Evolutionary conservation across 2,113 vertebrate genomes (phyloP), one percentile per base, ranked within the genome.

Genomic region (Emydocephalus ijimae): DNA sequence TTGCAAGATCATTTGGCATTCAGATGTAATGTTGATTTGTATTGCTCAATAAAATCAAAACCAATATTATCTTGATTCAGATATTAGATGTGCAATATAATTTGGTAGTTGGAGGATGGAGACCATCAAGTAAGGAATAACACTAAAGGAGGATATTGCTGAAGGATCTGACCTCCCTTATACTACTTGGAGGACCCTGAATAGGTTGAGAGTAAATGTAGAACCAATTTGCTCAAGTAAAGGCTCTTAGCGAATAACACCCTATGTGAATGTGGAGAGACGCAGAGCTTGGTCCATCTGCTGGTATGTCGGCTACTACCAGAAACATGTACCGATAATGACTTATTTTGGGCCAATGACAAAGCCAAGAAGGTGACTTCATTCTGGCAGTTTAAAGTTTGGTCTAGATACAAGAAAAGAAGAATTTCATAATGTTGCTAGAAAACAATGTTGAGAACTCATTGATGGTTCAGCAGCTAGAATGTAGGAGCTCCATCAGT

Each of bases 31-130:
- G 69, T 90, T 93, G 95, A 94, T 54, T 85, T 85, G 85, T 85
- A 91, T 89, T 93, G 61, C 95, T 95, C 91, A 91, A 90, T 2
- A 89, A 93, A 94, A 87, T 92, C 90, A 93, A 93, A 91, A 88
- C 4, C 94, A 94, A 87, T 81, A 43, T 54, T 87, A 26, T 18
- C 26, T n/a, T n/a, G 45, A 50, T 87, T 50, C 85, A 21, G 45
- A 61, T 61, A 61, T 26, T 26, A 61, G 59, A 69, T 34, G 64
- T 5, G 12, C n/a, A 29, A 69, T 69, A 34, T 34, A 69, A 34
- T 34, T 34, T 69, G 6, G 29, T 69, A 64, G 26, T 29, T 64
- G 26, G 61, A 11, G 24, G 9, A 61, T 29, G 24, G 24, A 64
- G 61, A 64, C 61, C 26, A 64, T 29, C 26, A 1, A 64, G 26